Evolutionary conservation across 1,140 invertebrate genomes (phyloP).

Genomic region (Polyergus mexicanus): DNA sequence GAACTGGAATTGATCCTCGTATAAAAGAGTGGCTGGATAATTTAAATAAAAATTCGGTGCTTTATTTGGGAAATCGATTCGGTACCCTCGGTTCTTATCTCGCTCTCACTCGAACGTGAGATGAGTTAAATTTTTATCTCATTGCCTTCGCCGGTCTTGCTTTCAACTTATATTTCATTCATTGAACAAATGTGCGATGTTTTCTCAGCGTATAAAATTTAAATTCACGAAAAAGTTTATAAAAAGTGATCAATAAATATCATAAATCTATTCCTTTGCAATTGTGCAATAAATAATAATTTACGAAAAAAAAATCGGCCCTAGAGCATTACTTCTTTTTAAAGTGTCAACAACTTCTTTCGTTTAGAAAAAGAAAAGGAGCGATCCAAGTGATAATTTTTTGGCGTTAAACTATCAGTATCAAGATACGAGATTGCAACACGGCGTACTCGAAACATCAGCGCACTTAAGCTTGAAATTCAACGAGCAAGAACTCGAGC

Average conservation of each 20-base stretch:
- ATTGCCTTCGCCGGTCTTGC: neutral
- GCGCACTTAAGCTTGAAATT: slow-evolving; percentile 7
- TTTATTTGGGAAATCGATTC: slow-evolving; percentile 28
- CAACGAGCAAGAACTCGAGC: slow-evolving; percentile 28
- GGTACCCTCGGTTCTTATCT: slow-evolving; percentile 9
- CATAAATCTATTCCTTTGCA: neutral
- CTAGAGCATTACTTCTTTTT: neutral
- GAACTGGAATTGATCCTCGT: neutral
- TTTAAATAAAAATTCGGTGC: slow-evolving; percentile 43
- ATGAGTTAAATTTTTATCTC: slow-evolving; percentile 39
- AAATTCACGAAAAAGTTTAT: slow-evolving; percentile 6
- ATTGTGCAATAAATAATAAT: slow-evolving; percentile 14
- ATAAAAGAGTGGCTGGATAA: slow-evolving; percentile 25
- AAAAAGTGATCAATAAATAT: neutral
- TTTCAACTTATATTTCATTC: slow-evolving; percentile 3
- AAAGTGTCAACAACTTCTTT: neutral
- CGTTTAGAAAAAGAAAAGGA: neutral
- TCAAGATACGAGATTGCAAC: neutral
- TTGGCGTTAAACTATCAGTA: slow-evolving; percentile 8
- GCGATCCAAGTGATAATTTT: neutral
- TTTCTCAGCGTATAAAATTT: neutral
- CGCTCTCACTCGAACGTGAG: neutral
- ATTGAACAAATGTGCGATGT: neutral
- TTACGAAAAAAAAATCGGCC: neutral
- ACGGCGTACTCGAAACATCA: neutral